phyloP scores from a whole-genome alignment of 2,797 vertebrate genomes.

The Alcedo atthis region DNA sequence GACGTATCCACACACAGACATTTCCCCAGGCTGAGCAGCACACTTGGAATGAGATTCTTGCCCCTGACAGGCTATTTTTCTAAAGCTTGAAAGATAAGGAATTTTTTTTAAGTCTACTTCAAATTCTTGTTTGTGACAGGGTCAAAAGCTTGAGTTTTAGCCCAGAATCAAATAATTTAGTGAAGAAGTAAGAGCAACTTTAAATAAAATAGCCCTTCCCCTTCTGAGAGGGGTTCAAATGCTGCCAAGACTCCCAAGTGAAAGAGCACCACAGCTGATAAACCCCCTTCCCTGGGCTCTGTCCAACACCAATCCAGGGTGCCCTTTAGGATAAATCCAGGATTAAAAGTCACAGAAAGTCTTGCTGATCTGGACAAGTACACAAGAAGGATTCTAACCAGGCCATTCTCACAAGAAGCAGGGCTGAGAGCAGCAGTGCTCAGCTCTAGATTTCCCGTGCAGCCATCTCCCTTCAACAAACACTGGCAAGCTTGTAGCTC shows the following conservation, averaged over 20 bases:
- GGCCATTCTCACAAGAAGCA: rapidly evolving
- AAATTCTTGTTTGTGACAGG: not conserved
- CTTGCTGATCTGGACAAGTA: not conserved
- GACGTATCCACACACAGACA: not conserved
- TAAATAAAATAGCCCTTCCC: not conserved
- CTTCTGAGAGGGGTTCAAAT: not conserved
- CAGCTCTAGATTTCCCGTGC: not conserved
- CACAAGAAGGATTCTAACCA: not conserved
- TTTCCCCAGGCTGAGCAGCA: not conserved
- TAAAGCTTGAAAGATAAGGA: not conserved
- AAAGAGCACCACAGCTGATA: not conserved
- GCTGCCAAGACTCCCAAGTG: not conserved
- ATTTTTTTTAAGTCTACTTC: not conserved
- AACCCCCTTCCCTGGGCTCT: not conserved
- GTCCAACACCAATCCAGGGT: not conserved
- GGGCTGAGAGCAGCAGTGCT: not conserved
- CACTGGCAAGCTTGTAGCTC: rapidly evolving
- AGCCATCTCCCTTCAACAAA: not conserved
- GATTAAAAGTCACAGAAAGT: not conserved
- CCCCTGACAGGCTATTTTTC: not conserved
- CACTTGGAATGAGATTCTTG: not conserved
- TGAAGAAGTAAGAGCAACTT: not conserved
- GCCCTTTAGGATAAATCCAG: not conserved
- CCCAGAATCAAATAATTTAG: not conserved
- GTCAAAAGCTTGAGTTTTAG: not conserved